These are phyloP conservation scores for Echeneis naucrates DNA, from an alignment of 2,797 vertebrate species.

Conservation along the genomic window DNA sequence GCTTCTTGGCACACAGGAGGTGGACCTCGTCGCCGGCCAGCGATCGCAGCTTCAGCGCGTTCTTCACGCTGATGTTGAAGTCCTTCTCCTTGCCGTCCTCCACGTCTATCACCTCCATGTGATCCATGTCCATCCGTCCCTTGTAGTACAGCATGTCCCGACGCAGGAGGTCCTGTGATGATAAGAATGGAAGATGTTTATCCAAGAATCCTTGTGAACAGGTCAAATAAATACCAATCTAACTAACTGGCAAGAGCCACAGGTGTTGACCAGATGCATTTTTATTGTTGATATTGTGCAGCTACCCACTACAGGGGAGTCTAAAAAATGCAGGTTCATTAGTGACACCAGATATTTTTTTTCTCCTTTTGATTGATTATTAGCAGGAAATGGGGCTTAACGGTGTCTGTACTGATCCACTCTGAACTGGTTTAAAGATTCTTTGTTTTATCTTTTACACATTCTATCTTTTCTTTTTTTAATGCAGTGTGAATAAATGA, in stretches of 20 bases:
- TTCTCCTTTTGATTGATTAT: no score
- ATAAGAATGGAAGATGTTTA: neutral
- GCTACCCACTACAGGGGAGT: no score
- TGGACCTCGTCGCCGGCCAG: constrained; percentile 85
- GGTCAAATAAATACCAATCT: neutral
- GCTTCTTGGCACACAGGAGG: constrained; percentile 93
- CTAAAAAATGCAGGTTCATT: no score
- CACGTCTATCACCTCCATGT: constrained; percentile 91
- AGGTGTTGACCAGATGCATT: neutral
- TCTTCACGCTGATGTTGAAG: constrained; percentile 92
- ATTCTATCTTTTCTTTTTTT: no score
- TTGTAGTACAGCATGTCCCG: constrained; percentile 96
- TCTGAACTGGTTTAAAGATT: no score
- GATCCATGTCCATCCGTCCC: constrained; percentile 92
- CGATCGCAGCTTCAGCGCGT: constrained; percentile 90
- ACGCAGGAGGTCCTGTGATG: constrained; percentile 90
- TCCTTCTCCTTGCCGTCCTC: constrained; percentile 95
- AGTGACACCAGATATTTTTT: no score
- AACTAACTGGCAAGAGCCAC: neutral
- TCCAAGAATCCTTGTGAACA: neutral
- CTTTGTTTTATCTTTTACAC: no score
- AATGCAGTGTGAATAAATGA: no score
- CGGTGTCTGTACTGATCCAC: no score
- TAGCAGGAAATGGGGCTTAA: no score
- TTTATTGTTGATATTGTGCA: no score